Evolutionary conservation across 2,888 invertebrate species (phyloP).

Genomic region (Leptinotarsa juncta): DNA sequence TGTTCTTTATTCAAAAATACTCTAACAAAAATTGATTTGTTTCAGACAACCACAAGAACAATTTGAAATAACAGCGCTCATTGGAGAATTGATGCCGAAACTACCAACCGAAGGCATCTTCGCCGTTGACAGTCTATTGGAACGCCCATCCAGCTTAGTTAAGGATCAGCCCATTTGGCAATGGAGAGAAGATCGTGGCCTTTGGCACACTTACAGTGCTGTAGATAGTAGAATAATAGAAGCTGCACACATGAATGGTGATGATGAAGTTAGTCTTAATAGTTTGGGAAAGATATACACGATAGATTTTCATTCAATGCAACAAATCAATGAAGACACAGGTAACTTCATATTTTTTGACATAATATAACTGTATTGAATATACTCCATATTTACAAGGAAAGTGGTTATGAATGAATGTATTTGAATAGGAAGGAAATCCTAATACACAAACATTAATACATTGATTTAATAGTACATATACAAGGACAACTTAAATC

Average conservation of each 20-base stretch:
- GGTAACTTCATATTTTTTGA: constrained; percentile 60
- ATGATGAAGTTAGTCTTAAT: constrained; percentile 94
- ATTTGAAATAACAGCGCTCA: constrained; percentile 96
- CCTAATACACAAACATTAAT: no score
- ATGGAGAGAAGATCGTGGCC: constrained; percentile 94
- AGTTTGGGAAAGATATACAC: constrained; percentile 95
- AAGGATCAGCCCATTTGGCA: constrained; percentile 92
- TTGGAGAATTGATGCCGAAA: constrained; percentile 97
- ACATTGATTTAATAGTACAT: no score
- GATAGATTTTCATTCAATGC: constrained; percentile 96
- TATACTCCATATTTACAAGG: no score
- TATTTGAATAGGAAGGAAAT: no score
- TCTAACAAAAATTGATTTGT: no score
- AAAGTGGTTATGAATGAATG: no score
- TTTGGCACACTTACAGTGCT: constrained; percentile 93
- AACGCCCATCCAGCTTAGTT: constrained; percentile 76
- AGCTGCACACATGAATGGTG: constrained; percentile 92
- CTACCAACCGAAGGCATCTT: constrained; percentile 96
- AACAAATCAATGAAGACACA: constrained; percentile 98
- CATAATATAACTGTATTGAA: not conserved
- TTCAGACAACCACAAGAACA: constrained; percentile 85
- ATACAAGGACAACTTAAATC: no score
- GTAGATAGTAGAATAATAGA: constrained; percentile 95
- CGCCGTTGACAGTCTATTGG: constrained; percentile 89
- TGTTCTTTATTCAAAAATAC: no score